These are phyloP conservation scores for Epinephelus moara DNA, from an alignment of 2,113 vertebrate genomes.

Conservation along the genomic window DNA sequence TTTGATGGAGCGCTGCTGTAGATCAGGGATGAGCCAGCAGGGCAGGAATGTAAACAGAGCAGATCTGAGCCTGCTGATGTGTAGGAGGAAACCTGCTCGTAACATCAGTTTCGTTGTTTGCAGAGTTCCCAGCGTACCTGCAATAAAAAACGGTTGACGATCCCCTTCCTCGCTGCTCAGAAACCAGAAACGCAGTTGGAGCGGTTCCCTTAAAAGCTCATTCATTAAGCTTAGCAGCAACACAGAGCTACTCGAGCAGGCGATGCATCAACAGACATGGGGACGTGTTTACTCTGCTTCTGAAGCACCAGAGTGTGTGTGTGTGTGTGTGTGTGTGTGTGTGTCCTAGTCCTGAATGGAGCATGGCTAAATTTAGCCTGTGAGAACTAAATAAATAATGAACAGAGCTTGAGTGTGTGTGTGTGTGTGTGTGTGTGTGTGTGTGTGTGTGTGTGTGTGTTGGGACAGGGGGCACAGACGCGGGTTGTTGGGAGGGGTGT, in stretches of 20 bases:
- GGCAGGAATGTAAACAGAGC: constrained; percentile 76
- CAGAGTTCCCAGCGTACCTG: neutral
- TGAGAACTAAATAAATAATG: constrained; percentile 84
- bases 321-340: constrained; percentile 46
- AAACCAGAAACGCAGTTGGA: constrained; percentile 18
- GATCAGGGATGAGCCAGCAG: constrained; percentile 68
- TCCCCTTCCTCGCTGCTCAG: neutral
- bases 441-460: constrained; percentile 27
- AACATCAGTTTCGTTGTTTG: constrained; percentile 16
- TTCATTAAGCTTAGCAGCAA: constrained; percentile 28
- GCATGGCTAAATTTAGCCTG: constrained; percentile 80
- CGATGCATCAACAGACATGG: constrained; percentile 42
- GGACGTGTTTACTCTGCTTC: constrained; percentile 65
- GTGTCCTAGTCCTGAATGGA: constrained; percentile 69
- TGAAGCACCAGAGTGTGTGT: constrained; percentile 48
- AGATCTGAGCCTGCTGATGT: constrained; percentile 60
- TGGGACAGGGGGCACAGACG: constrained; percentile 47
- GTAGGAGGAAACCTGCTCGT: constrained; percentile 22
- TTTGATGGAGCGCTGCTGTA: constrained; percentile 50
- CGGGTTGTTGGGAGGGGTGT: constrained; percentile 32
- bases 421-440: constrained; percentile 33
- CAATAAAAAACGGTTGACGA: constrained; percentile 1
- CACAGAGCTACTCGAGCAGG: constrained; percentile 35
- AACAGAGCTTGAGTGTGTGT: constrained; percentile 51
- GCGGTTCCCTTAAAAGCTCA: constrained; percentile 23